Evolutionary conservation across 1,140 invertebrate species (phyloP).

Genomic region (Bombus confusus): DNA sequence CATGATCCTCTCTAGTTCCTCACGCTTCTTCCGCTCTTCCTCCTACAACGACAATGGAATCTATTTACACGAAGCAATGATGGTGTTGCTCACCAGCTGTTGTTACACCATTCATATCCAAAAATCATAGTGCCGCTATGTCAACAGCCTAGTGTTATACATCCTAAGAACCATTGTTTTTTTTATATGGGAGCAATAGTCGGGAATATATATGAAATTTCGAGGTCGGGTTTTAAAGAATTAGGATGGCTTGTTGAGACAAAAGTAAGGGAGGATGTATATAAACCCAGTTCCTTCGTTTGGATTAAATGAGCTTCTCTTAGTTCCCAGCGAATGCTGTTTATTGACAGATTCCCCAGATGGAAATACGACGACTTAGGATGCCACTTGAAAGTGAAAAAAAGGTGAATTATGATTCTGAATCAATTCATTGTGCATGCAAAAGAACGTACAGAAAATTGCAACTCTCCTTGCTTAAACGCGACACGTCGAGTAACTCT

Average conservation of each 20-base stretch:
- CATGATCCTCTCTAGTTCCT: conserved; percentile 97
- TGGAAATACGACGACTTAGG: conserved; percentile 60
- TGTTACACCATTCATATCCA: conserved; percentile 75
- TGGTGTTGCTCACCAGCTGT: conserved; percentile 75
- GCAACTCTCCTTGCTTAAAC: conserved; percentile 30
- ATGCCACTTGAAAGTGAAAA: conserved; percentile 61
- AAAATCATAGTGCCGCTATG: conserved; percentile 76
- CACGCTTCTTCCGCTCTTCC: conserved; percentile 96
- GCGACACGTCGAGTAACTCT: conserved; percentile 22
- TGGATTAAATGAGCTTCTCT: conserved; percentile 56
- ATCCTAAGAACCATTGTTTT: conserved; percentile 76
- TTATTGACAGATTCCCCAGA: conserved; percentile 61
- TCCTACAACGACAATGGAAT: conserved; percentile 87
- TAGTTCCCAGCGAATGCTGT: conserved; percentile 58
- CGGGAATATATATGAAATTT: conserved; percentile 70
- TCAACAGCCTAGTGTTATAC: conserved; percentile 76
- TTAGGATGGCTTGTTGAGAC: conserved; percentile 63
- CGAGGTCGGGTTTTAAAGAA: conserved; percentile 57
- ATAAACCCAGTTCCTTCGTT: conserved; percentile 62
- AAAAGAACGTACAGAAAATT: conserved; percentile 52
- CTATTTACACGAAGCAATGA: conserved; percentile 78
- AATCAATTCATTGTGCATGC: conserved; percentile 64
- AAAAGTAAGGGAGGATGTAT: conserved; percentile 53
- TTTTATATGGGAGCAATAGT: conserved; percentile 67
- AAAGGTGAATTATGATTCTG: conserved; percentile 58